Percentiles rank a stretch among this genome's conserved stretches.
These are phyloP conservation scores for Phoeniculus purpureus DNA, from an alignment of 2,797 vertebrate genomes.

Conservation along the genomic window DNA sequence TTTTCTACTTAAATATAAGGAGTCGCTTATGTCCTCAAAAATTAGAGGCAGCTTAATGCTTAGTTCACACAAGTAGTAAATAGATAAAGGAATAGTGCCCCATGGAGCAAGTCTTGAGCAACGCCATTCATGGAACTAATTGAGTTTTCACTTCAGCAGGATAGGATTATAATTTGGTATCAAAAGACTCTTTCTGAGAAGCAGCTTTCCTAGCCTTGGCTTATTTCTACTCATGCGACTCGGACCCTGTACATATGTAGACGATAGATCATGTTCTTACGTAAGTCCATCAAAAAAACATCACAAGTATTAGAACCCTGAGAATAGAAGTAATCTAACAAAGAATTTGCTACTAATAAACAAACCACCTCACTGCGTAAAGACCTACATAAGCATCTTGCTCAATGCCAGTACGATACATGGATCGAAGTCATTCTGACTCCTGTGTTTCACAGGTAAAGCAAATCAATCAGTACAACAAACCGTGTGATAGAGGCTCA, in stretches of 20 bases:
- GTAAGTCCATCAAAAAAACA: not conserved
- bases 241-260: too few species aligned
- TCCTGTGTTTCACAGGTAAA: not conserved
- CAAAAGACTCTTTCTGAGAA: not conserved
- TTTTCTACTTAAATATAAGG: not conserved
- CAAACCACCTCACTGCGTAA: not conserved
- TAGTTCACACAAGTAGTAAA: not conserved
- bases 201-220: not conserved
- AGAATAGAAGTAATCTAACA: not conserved
- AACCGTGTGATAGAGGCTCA: fast-evolving
- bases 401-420: not conserved
- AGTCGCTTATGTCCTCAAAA: not conserved
- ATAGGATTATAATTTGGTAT: not conserved
- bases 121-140: fast-evolving
- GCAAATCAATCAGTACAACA: not conserved
- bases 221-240: not conserved
- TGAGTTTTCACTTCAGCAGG: not conserved
- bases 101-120: not conserved
- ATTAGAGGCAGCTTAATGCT: not conserved
- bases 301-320: not conserved
- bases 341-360: not conserved
- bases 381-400: not conserved
- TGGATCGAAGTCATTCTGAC: not conserved
- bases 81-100: not conserved
- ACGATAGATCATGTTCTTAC: not conserved